Conservation (phyloP, 2,113 vertebrate species). For the Zosterops hypoxanthus region DNA sequence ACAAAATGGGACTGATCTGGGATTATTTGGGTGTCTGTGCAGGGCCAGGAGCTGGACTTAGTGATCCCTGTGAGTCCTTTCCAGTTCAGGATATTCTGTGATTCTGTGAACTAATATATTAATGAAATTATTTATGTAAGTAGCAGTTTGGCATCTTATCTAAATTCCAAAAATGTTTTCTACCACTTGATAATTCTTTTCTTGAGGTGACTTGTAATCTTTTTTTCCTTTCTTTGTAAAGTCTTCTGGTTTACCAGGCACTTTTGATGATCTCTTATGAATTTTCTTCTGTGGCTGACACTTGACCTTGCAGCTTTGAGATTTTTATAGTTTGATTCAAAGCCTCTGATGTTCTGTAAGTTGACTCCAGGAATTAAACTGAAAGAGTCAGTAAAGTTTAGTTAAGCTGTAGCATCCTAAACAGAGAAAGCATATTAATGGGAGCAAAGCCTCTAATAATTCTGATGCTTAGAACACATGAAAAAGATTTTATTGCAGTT, state of each 20-base stretch:
- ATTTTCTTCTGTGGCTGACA: constrained; percentile 19
- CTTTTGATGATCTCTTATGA: constrained; percentile 58
- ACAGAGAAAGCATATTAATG: constrained; percentile 57
- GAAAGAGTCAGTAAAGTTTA: constrained; percentile 68
- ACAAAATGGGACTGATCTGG: background rate
- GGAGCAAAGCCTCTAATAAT: constrained; percentile 51
- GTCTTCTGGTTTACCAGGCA: constrained; percentile 31
- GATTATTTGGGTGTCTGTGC: background rate
- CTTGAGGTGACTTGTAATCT: background rate
- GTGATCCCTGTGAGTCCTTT: too few relatives aligned
- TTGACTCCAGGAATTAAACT: constrained; percentile 64
- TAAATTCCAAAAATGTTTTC: background rate
- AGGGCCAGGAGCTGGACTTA: background rate
- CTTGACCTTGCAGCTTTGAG: constrained; percentile 57
- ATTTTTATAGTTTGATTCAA: constrained; percentile 71
- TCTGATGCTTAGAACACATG: too few relatives aligned
- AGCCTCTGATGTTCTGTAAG: constrained; percentile 62
- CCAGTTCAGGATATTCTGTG: background rate
- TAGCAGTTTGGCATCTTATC: background rate
- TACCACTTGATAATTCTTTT: background rate
- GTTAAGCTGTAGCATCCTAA: constrained; percentile 64
- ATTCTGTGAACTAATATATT: background rate
- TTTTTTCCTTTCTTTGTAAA: background rate
- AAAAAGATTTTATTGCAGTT: constrained; percentile 30
- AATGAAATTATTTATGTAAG: background rate